Conservation (phyloP, 2,113 vertebrate species). For the Brachyhypopomus occidentalis region DNA sequence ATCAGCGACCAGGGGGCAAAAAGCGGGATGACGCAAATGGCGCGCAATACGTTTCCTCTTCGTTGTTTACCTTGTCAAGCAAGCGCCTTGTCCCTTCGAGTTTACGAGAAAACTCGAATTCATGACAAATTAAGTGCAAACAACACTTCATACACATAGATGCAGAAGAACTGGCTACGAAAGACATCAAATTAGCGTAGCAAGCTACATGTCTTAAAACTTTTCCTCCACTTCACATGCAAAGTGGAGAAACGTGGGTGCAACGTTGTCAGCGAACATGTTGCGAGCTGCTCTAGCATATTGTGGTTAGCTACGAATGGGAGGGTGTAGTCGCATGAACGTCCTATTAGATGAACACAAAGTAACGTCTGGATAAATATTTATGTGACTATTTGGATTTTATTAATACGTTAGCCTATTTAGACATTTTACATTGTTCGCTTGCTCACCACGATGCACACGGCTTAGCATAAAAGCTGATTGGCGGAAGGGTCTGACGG, state of each 20-base stretch:
- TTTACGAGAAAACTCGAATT: neutral
- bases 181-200: neutral
- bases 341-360: neutral
- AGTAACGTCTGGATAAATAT: neutral
- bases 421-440: constrained; percentile 49
- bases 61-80: constrained; percentile 55
- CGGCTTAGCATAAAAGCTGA: constrained; percentile 37
- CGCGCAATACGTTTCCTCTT: constrained; percentile 57
- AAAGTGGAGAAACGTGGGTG: constrained; percentile 49
- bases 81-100: neutral
- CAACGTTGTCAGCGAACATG: constrained; percentile 47
- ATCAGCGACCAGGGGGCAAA: neutral
- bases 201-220: constrained; percentile 7
- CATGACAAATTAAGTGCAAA: neutral
- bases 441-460: constrained; percentile 23
- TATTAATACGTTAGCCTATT: neutral
- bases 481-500: constrained; percentile 43
- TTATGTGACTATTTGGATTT: neutral
- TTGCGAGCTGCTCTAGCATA: neutral
- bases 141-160: too few species aligned
- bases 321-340: neutral
- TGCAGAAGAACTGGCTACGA: neutral
- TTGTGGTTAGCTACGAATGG: too few species aligned
- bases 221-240: constrained; percentile 32
- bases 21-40: constrained; percentile 56